Base-by-base conservation (phyloP, 2,113 vertebrate species). In the Cepphus grylle region DNA sequence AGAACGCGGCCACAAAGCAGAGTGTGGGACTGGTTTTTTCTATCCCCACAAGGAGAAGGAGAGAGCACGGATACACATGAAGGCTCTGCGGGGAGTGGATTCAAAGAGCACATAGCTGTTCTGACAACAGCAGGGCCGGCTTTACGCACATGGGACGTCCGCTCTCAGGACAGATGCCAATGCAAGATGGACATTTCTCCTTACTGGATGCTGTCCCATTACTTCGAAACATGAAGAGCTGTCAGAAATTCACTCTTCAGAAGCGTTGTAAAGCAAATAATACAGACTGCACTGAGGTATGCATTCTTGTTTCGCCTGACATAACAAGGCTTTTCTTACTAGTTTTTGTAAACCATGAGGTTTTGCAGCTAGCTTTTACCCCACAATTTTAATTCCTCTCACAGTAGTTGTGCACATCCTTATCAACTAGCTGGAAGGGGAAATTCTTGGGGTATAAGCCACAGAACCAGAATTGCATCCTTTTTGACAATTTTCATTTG, bases 71-170 rank as follows among this genome's bases (percentile, higher is more conserved):
- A 86, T 11, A 32, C 17, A 26, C 4, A 5, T 2, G 3, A 21
- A 78, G 12, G 16, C 25, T 74, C 55, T 55, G n/a, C 14, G 20
- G 9, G 18, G 17, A 74, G 14, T 21, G 7, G n/a, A 5, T 50
- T 73, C 34, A 66, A 56, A 72, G 32, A 34, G 32, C 25, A 21
- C 15, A 26, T 7, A 63, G 12, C 7, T 90, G 25, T 70, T 83
- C 38, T 63, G 65, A 20, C 29, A 40, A 55, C 8, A 82, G 12
- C 45, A 79, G 40, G 20, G 17, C 12, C 1, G 1, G 21, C 16
- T 82, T 59, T 62, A 59, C 0, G 2, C 32, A 58, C 8, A 29
- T 0, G 2, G 38, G 63, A 38, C 11, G 3, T 3, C 6, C 4
- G 5, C 29, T 88, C 93, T 74, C 36, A 67, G 58, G 61, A 50